A percentile compares a stretch with the other conserved stretches of the same genome.
These are phyloP conservation scores for Ceramica pisi DNA, from an alignment of 2,888 invertebrate genomes.

Conservation along the genomic window DNA sequence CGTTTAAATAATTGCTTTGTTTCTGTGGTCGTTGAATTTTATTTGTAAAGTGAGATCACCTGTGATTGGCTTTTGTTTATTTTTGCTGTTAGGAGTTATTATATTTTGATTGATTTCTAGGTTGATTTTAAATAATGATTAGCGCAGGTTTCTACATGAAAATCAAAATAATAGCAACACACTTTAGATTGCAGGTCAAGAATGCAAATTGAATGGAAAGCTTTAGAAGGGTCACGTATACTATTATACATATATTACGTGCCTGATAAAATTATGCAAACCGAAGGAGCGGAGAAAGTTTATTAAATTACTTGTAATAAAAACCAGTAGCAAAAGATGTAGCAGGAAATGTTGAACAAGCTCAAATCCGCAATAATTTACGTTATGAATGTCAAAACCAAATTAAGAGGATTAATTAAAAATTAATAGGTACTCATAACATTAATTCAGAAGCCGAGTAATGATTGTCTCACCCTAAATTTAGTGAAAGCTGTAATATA, in stretches of 20 bases:
- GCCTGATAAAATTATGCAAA: neutral
- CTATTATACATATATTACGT: neutral
- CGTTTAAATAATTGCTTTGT: constrained; percentile 64
- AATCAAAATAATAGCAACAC: neutral
- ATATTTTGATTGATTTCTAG: constrained; percentile 8
- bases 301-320: neutral
- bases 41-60: constrained; percentile 49
- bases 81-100: constrained; percentile 6
- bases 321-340: constrained; percentile 29
- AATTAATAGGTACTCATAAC: constrained; percentile 46
- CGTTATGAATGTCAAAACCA: constrained; percentile 33
- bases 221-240: neutral
- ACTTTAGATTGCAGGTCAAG: neutral
- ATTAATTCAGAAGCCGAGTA: constrained; percentile 44
- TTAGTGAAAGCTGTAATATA: constrained; percentile 57
- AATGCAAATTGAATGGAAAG: constrained; percentile 11
- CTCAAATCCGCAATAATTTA: constrained; percentile 35
- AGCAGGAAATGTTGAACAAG: constrained; percentile 35
- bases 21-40: constrained; percentile 44
- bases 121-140: constrained; percentile 10
- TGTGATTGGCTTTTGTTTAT: constrained; percentile 42
- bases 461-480: constrained; percentile 59
- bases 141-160: neutral
- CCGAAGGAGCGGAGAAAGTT: constrained; percentile 2
- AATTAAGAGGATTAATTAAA: constrained; percentile 57